These are phyloP conservation scores for Carollia perspicillata DNA, from an alignment of 2,113 vertebrate genomes.

Conservation along the genomic window DNA sequence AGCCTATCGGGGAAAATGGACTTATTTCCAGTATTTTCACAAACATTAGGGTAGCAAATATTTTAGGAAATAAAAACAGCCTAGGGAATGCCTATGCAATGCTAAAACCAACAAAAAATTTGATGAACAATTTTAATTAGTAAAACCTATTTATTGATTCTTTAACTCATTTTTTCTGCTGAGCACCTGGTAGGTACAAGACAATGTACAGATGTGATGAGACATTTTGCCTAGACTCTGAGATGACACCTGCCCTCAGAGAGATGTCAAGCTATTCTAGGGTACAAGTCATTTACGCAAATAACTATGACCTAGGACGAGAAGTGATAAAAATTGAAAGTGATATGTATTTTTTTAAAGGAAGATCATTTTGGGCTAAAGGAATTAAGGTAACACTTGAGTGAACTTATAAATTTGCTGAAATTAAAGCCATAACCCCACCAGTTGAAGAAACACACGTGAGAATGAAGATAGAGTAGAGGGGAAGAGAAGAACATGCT, in stretches of 20 bases:
- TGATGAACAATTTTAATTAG: conserved; percentile 6
- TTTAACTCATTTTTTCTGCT: neutral
- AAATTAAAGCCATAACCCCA: neutral
- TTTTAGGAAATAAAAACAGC: conserved; percentile 15
- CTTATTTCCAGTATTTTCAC: neutral
- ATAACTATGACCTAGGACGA: neutral
- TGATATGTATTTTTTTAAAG: neutral
- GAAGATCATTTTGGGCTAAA: neutral
- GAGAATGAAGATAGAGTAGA: neutral
- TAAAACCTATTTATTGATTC: neutral
- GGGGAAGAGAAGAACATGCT: neutral
- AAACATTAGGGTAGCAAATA: neutral
- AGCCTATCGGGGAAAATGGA: neutral
- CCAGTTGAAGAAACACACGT: neutral
- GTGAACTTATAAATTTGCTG: neutral
- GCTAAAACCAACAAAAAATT: neutral
- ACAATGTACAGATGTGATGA: neutral
- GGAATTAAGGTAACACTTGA: neutral
- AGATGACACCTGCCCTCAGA: neutral
- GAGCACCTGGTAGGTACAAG: neutral
- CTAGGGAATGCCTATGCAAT: neutral
- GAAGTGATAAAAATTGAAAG: neutral
- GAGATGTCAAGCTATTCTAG: neutral
- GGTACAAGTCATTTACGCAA: neutral
- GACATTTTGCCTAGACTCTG: neutral